phyloP scores from a whole-genome alignment of 2,113 vertebrate species.

The Ciconia maguari region DNA sequence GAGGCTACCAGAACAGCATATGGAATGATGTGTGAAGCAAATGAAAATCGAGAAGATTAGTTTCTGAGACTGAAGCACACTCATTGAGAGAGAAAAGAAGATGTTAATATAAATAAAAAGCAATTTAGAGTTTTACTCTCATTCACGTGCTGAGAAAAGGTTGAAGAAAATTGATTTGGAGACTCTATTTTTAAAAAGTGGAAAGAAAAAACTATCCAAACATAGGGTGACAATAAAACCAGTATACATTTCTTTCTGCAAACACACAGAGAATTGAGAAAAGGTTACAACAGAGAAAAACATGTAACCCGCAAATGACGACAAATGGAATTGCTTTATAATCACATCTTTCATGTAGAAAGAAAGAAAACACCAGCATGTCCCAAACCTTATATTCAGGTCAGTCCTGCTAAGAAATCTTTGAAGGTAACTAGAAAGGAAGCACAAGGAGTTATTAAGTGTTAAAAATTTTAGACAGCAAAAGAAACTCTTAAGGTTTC shows the following conservation, averaged over 20 bases:
- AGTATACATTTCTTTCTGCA: not conserved
- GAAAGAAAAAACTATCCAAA: not conserved
- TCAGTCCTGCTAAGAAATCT: not conserved
- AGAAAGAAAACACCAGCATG: not conserved
- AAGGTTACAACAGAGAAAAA: not conserved
- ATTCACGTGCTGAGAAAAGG: not conserved
- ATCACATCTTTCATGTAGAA: not conserved
- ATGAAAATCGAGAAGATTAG: not conserved
- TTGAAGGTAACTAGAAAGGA: slow-evolving; percentile 26
- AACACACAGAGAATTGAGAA: not conserved
- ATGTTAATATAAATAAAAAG: slow-evolving; percentile 10
- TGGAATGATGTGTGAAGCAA: not conserved
- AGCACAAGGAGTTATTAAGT: not conserved
- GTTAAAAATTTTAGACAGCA: not conserved
- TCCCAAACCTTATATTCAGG: not conserved
- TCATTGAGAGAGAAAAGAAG: not conserved
- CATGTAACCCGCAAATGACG: not conserved
- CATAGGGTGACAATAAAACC: not conserved
- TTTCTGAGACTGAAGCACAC: not conserved
- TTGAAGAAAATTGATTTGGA: not conserved
- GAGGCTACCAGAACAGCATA: not conserved
- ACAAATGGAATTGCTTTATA: not conserved
- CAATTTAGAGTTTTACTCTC: not conserved
- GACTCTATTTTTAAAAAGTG: not conserved
- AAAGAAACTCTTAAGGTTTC: slow-evolving; percentile 10